phyloP scores from a whole-genome alignment of 1,140 invertebrate genomes.

The Polyergus mexicanus region DNA sequence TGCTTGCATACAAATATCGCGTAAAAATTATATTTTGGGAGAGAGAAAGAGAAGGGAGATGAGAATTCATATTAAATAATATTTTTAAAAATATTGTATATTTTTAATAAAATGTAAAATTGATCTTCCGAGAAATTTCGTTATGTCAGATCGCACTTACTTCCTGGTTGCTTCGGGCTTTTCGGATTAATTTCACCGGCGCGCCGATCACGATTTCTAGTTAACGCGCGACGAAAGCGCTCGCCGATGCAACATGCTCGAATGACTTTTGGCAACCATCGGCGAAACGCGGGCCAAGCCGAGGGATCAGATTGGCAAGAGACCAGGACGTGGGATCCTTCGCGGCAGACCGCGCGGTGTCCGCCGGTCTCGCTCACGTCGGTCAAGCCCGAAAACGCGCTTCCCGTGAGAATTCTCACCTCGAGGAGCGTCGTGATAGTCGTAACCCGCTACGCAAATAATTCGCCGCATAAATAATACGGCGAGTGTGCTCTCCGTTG shows the following conservation, averaged over 20 bases:
- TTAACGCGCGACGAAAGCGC: slow-evolving; percentile 53
- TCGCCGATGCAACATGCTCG: slow-evolving; percentile 6
- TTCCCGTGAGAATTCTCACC: slow-evolving; percentile 2
- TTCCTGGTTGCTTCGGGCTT: slow-evolving; percentile 47
- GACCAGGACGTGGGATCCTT: slow-evolving; percentile 72
- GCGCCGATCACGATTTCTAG: slow-evolving; percentile 39
- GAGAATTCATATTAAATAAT: too few relatives aligned
- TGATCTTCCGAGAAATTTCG: not conserved
- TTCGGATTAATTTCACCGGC: slow-evolving; percentile 65
- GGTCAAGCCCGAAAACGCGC: not conserved
- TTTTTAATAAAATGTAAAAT: not conserved
- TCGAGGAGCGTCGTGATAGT: not conserved
- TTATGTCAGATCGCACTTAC: slow-evolving; percentile 30
- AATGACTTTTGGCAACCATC: slow-evolving; percentile 66
- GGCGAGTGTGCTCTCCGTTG: not conserved
- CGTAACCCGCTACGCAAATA: slow-evolving; percentile 19
- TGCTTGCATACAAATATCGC: slow-evolving; percentile 1
- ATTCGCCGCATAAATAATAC: slow-evolving; percentile 12
- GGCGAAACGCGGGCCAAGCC: slow-evolving; percentile 56
- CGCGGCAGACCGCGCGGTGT: slow-evolving; percentile 75
- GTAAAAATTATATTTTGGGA: not conserved
- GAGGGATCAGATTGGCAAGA: slow-evolving; percentile 70
- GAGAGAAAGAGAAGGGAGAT: too few relatives aligned
- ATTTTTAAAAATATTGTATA: not conserved
- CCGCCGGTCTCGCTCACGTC: slow-evolving; percentile 46